Evolutionary conservation across 2,797 vertebrate species (phyloP).

Genomic region (Rhynchonycteris naso): DNA sequence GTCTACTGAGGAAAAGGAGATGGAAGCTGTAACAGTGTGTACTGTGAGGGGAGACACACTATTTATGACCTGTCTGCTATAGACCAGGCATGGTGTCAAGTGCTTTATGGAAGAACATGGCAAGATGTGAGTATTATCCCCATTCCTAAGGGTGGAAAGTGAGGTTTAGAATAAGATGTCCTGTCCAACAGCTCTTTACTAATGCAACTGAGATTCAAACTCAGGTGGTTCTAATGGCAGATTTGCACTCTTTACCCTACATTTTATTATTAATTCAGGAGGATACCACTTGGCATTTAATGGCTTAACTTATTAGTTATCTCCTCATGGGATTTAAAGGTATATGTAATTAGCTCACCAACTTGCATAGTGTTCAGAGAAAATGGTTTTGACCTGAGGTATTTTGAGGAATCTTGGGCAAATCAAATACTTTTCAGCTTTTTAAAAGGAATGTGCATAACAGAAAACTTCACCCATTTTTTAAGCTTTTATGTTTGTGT

Average conservation of each 20-base stretch:
- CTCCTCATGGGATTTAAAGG: background rate
- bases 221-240: background rate
- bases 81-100: background rate
- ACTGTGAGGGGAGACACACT: background rate
- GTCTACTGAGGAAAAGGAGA: background rate
- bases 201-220: background rate
- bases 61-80: background rate
- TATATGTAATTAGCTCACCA: background rate
- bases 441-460: conserved; percentile 16
- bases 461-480: background rate
- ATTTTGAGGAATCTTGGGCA: background rate
- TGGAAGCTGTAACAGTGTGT: background rate
- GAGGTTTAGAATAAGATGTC: background rate
- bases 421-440: conserved; percentile 26
- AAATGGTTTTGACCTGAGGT: background rate
- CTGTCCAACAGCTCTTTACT: background rate
- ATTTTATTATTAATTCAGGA: background rate
- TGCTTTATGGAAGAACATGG: background rate
- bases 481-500: background rate
- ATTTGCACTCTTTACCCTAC: background rate
- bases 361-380: background rate
- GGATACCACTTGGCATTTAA: background rate
- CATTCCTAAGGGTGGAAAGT: background rate
- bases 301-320: background rate
- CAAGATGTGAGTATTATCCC: background rate